Conservation (phyloP, 2,888 invertebrate species). For the Drosophila algonquin region DNA sequence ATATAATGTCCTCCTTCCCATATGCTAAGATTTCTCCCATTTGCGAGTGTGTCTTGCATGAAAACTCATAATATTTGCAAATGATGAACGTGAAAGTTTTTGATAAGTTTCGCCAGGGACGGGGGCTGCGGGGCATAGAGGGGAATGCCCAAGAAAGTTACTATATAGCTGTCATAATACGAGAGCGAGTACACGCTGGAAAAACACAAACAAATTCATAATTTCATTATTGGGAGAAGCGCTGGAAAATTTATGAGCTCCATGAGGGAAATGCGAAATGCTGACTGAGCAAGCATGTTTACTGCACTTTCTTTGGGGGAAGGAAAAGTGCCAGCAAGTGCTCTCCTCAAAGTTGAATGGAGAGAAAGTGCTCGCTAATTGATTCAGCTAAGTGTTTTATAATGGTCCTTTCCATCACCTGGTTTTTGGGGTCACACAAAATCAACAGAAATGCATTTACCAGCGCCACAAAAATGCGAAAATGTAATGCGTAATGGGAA, state of each 20-base stretch:
- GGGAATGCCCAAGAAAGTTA: constrained; percentile 11
- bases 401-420: constrained; percentile 8
- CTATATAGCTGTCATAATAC: constrained; percentile 51
- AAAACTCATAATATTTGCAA: constrained; percentile 78
- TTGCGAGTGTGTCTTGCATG: constrained; percentile 46
- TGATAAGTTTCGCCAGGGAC: constrained; percentile 58
- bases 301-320: neutral
- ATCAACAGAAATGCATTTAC: neutral
- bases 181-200: neutral
- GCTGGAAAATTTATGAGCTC: constrained; percentile 55
- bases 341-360: neutral
- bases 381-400: constrained; percentile 24
- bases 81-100: constrained; percentile 79
- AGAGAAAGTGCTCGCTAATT: constrained; percentile 14
- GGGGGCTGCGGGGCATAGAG: neutral
- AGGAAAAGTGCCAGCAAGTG: neutral
- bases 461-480: neutral
- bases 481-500: constrained; percentile 2
- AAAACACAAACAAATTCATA: constrained; percentile 50
- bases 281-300: constrained; percentile 41
- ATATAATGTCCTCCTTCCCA: constrained; percentile 52
- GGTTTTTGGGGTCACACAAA: constrained; percentile 32
- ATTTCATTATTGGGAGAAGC: constrained; percentile 58
- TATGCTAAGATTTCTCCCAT: constrained; percentile 18
- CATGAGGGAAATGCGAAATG: constrained; percentile 32